A percentile compares a stretch with the other conserved stretches of the same genome.
Conservation (phyloP, 2,888 invertebrate species). For the Dryococelus australis region DNA sequence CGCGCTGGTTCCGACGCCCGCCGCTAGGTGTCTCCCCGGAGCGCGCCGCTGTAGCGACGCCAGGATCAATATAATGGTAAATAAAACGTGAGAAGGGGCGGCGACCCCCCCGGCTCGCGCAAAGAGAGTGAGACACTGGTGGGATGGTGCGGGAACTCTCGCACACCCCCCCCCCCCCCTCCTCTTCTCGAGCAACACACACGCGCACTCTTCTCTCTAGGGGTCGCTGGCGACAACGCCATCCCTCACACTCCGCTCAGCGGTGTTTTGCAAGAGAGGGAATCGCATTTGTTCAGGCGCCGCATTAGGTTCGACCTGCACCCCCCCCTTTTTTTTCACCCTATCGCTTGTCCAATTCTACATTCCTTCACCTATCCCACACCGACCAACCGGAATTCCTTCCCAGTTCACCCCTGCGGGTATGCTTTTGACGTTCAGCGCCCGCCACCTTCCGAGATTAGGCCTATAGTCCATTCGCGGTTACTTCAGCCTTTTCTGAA, state of each 20-base stretch:
- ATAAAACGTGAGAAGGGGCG: slow-evolving; percentile 1
- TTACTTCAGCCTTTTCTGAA: too few relatives aligned
- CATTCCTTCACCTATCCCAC: too few relatives aligned
- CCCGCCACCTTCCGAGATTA: not conserved
- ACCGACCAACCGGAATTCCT: not conserved
- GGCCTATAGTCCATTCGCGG: too few relatives aligned
- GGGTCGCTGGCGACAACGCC: too few relatives aligned
- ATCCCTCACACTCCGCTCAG: not conserved
- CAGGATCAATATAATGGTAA: slow-evolving; percentile 11
- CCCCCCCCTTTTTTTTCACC: not conserved
- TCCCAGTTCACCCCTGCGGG: not conserved
- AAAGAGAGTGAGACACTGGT: not conserved
- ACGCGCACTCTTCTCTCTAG: not conserved
- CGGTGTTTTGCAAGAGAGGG: not conserved
- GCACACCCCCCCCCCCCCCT: too few relatives aligned
- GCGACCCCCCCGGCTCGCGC: not conserved
- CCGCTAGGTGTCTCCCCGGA: not conserved
- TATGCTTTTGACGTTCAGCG: not conserved
- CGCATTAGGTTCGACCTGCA: slow-evolving; percentile 1
- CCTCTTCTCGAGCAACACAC: too few relatives aligned
- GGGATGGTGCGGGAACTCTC: not conserved
- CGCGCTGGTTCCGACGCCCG: not conserved
- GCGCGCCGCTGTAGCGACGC: not conserved
- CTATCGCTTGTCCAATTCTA: not conserved
- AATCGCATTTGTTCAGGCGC: slow-evolving; percentile 16